phyloP scores from a whole-genome alignment of 2,113 vertebrate species.

The Oostethus manadensis region DNA sequence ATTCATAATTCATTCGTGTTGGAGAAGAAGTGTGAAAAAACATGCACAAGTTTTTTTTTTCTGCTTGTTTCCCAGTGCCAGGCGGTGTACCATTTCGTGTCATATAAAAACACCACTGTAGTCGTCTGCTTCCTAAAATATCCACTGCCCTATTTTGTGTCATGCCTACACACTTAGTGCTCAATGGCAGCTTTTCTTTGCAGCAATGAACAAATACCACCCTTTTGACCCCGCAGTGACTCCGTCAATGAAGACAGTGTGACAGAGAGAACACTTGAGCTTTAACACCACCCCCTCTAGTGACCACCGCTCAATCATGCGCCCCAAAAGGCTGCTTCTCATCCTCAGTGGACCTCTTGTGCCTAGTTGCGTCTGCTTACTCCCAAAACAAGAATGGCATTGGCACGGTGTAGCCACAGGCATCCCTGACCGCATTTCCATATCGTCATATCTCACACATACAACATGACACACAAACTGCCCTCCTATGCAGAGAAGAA shows the following conservation, averaged over 20 bases:
- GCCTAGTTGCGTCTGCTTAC: neutral
- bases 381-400: neutral
- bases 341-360: neutral
- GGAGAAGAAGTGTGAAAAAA: too few species aligned
- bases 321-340: neutral
- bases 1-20: too few species aligned
- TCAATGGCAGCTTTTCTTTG: slow-evolving; percentile 9
- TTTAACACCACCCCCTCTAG: slow-evolving; percentile 1
- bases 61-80: neutral
- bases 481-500: neutral
- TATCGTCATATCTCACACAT: slow-evolving; percentile 4
- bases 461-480: slow-evolving; percentile 1
- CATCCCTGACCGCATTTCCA: neutral
- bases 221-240: neutral
- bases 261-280: slow-evolving; percentile 4
- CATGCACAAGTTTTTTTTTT: neutral
- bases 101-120: slow-evolving; percentile 2
- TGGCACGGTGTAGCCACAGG: neutral
- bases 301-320: slow-evolving; percentile 1
- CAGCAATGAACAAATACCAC: slow-evolving; percentile 8
- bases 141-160: slow-evolving; percentile 7
- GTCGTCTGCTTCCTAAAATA: slow-evolving; percentile 1
- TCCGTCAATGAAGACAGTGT: slow-evolving; percentile 10
- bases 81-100: neutral
- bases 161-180: neutral